These are phyloP conservation scores for Lycaena phlaeas DNA, from an alignment of 2,888 invertebrate species.

Conservation along the genomic window DNA sequence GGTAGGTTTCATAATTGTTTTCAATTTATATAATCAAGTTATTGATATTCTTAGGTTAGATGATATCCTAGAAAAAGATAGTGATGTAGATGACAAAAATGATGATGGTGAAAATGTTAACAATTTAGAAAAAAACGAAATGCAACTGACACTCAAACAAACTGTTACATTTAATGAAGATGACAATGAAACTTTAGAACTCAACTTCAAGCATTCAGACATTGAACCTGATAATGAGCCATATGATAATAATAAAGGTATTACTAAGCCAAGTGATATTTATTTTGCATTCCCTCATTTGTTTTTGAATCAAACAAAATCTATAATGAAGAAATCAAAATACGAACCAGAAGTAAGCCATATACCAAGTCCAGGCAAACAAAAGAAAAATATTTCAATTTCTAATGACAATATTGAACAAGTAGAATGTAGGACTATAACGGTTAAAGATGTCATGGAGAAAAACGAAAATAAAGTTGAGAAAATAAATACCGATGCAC, in stretches of 20 bases:
- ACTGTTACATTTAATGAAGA: constrained; percentile 55
- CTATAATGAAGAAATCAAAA: constrained; percentile 55
- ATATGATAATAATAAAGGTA: constrained; percentile 38
- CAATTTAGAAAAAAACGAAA: constrained; percentile 9
- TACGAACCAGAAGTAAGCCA: constrained; percentile 23
- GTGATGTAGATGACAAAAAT: constrained; percentile 24
- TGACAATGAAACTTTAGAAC: constrained; percentile 44
- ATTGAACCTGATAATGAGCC: constrained; percentile 27
- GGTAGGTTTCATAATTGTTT: too few species aligned
- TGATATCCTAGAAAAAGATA: constrained; percentile 37
- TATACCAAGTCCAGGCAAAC: constrained; percentile 1
- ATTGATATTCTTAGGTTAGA: constrained; percentile 39
- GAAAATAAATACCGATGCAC: constrained; percentile 24
- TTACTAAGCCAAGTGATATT: constrained; percentile 58
- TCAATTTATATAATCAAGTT: too few species aligned
- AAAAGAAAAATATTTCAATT: constrained; percentile 13
- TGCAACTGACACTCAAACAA: constrained; percentile 27
- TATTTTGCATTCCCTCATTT: constrained; percentile 40
- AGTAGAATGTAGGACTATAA: constrained; percentile 28
- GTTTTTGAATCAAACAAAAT: constrained; percentile 36
- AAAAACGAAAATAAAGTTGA: constrained; percentile 26
- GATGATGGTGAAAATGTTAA: constrained; percentile 16
- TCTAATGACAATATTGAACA: constrained; percentile 6
- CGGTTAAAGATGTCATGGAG: constrained; percentile 49
- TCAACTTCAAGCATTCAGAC: constrained; percentile 49